Conservation (phyloP, 2,888 invertebrate genomes). For the Cephalotes varians region DNA sequence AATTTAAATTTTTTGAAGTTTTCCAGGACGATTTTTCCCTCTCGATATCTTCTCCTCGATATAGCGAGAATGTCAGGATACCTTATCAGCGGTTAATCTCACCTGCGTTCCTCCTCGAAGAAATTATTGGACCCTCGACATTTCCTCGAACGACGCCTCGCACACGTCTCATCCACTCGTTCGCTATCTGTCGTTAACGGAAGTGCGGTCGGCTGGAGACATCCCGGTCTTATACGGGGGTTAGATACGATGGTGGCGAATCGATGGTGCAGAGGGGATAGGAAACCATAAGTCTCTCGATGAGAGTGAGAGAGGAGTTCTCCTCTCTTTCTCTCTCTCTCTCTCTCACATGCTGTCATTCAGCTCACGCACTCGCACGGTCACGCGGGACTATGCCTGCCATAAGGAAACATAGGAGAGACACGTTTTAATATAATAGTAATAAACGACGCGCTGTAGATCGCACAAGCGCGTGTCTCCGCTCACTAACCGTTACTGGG, state of each 20-base stretch:
- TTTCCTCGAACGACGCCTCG: constrained; percentile 22
- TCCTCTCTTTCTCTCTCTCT: neutral
- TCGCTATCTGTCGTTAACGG: constrained; percentile 51
- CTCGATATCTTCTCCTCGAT: neutral
- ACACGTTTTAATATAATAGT: constrained; percentile 71
- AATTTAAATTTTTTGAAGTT: neutral
- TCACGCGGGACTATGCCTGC: constrained; percentile 47
- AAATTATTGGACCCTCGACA: constrained; percentile 38
- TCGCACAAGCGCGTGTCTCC: constrained; percentile 20
- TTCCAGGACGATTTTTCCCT: neutral
- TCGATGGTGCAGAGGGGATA: constrained; percentile 15
- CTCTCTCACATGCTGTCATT: constrained; percentile 46
- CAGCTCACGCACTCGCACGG: constrained; percentile 61
- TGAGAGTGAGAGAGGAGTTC: neutral
- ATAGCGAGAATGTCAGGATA: neutral
- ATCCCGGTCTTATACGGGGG: neutral
- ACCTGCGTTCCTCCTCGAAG: neutral
- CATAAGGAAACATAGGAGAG: constrained; percentile 10
- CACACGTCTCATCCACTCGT: constrained; percentile 18
- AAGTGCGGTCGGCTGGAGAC: constrained; percentile 40
- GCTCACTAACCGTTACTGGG: constrained; percentile 3
- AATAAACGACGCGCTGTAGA: constrained; percentile 62
- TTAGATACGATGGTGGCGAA: constrained; percentile 17
- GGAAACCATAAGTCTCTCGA: constrained; percentile 35
- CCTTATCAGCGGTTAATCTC: constrained; percentile 37